Conservation (phyloP, 2,888 invertebrate species). For the Hoplodrina ambigua region DNA sequence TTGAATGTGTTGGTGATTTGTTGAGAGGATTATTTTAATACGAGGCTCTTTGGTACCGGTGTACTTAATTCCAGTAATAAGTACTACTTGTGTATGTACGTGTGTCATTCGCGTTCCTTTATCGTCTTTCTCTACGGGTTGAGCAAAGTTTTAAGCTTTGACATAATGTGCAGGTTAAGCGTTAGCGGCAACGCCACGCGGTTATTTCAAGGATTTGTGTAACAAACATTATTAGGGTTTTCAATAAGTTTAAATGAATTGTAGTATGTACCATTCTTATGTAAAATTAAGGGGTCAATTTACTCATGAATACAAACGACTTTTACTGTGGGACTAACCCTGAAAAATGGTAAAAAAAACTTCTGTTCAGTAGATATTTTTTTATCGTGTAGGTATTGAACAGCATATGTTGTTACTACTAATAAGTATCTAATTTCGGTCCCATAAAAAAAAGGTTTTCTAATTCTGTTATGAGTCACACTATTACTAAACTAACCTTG, state of each 20-base stretch:
- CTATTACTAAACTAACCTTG: not conserved
- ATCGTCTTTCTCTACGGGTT: constrained; percentile 33
- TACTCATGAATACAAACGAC: too few species aligned
- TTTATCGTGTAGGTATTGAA: too few species aligned
- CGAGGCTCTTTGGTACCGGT: constrained; percentile 45
- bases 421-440: too few species aligned
- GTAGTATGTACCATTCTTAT: too few species aligned
- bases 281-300: too few species aligned
- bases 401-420: too few species aligned
- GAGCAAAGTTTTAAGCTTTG: constrained; percentile 49
- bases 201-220: constrained; percentile 13
- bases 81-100: constrained; percentile 42
- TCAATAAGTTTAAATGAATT: not conserved
- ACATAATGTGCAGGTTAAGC: constrained; percentile 16
- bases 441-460: too few species aligned
- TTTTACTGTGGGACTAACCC: too few species aligned
- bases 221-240: constrained; percentile 9
- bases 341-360: too few species aligned
- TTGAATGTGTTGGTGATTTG: constrained; percentile 67
- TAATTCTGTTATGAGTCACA: too few species aligned
- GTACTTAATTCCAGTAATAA: constrained; percentile 55
- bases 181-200: constrained; percentile 19
- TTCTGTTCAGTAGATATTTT: too few species aligned
- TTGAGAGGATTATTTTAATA: constrained; percentile 66
- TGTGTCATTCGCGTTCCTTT: constrained; percentile 51